Conservation (phyloP, 1,140 invertebrate genomes). For the Drosophila ficusphila region DNA sequence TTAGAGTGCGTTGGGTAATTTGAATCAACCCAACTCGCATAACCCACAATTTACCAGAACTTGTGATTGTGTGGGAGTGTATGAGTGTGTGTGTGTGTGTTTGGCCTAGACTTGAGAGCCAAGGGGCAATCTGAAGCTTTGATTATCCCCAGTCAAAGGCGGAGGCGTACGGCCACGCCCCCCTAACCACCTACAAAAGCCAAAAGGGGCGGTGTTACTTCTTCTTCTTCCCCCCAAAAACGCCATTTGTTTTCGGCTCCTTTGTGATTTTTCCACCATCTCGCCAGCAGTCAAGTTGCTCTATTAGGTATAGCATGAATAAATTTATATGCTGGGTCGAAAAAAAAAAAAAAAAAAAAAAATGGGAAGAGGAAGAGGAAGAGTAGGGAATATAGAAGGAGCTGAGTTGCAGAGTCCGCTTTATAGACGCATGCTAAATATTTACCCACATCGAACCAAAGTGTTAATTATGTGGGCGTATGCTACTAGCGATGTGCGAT, state of each 20-base stretch:
- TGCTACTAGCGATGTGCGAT: slow-evolving; percentile 1
- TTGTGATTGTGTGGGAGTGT: not conserved
- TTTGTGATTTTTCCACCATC: slow-evolving; percentile 3
- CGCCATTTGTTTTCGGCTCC: not conserved
- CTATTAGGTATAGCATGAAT: slow-evolving; percentile 68
- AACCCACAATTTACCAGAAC: slow-evolving; percentile 5
- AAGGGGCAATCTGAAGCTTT: slow-evolving; percentile 11
- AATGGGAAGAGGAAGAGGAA: not conserved
- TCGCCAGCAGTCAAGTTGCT: slow-evolving; percentile 46
- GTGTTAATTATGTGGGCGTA: slow-evolving; percentile 70
- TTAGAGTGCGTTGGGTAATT: slow-evolving; percentile 9
- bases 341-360: too few species aligned
- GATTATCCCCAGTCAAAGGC: slow-evolving; percentile 26
- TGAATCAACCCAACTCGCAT: slow-evolving; percentile 9
- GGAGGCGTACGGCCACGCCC: slow-evolving; percentile 16
- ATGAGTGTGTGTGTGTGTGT: slow-evolving; percentile 2
- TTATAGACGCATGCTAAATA: slow-evolving; percentile 70
- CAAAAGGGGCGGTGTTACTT: slow-evolving; percentile 12
- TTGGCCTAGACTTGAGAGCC: not conserved
- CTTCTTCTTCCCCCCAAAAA: not conserved
- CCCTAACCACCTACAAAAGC: not conserved
- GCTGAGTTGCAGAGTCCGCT: slow-evolving; percentile 10
- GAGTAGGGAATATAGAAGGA: too few species aligned
- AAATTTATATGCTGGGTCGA: slow-evolving; percentile 54
- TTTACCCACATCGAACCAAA: slow-evolving; percentile 68